Conservation (phyloP, 2,113 vertebrate genomes). For the Rhipidura dahli region DNA sequence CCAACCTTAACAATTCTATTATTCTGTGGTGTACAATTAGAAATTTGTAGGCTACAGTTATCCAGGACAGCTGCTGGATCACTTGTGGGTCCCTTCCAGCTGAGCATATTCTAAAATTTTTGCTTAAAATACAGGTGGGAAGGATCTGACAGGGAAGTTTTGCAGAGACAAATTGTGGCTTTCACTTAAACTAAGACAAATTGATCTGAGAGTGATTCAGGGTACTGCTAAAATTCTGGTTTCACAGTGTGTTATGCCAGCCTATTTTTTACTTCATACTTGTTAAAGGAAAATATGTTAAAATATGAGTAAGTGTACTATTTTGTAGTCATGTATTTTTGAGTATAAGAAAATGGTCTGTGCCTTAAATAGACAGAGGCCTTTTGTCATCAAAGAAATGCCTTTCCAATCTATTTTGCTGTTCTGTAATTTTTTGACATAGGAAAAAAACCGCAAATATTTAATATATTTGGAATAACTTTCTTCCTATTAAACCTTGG, state of each 20-base stretch:
- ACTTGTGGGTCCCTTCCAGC: neutral
- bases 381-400: neutral
- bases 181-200: neutral
- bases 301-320: neutral
- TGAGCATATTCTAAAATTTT: neutral
- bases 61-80: neutral
- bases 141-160: neutral
- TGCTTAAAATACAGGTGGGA: neutral
- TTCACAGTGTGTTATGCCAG: neutral
- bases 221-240: neutral
- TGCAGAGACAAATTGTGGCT: neutral
- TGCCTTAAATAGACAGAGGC: fast-evolving
- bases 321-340: neutral
- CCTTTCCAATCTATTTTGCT: neutral
- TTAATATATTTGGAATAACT: neutral
- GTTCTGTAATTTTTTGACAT: neutral
- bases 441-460: neutral
- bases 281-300: neutral
- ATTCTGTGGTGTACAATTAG: fast-evolving
- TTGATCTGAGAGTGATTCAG: neutral
- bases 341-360: neutral
- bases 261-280: neutral
- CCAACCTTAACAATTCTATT: neutral
- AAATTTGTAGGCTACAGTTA: neutral
- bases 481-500: neutral